Evolutionary conservation across 2,797 vertebrate genomes (phyloP), one percentile per base, ranked within the genome.

Genomic region (Enteromius mattozi): DNA sequence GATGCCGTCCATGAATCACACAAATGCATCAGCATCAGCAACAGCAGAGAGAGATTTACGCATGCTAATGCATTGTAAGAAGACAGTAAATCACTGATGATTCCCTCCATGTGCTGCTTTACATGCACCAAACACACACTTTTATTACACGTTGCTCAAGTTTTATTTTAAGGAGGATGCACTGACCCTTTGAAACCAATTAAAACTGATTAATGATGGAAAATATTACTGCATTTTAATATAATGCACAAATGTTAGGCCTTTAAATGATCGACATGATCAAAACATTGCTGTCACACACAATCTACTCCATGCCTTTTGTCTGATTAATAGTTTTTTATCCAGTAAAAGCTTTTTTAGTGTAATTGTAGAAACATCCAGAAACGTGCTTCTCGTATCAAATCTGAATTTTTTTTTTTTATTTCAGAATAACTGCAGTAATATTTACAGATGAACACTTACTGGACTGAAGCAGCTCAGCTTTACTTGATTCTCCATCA

Each of bases 1-100:
- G 94, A 93, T 92, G 92, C 89, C 89, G 88, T 91, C 88, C 91
- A 92, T 94, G 92, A 94, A 95, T 95, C 90, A 94, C 82, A 85
- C 90, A 89, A 92, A 92, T 92, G 90, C 89, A 90, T 93, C 93
- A 93, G 89, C 82, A 88, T 93, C 92, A 88, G 90, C 92, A 94
- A 94, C 93, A 91, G 59, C 76, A 85, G 88, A 86, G 88, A 87
- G 85, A 93, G 92, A 94, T 93, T 94, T 94, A 94, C 91, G 82
- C 88, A 33, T 61, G 59, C 77, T 74, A 65, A 65, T 27, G 51
- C 77, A 59, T 51, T 71, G 76, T 24, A 47, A 59, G 82, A 78
- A 51, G 24, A 49, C 68, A 42, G 27, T 78, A 84, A 76, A 78
- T 83, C 74, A 78, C 37, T 54, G 21, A 4, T 59, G 33, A 40